A percentile compares a stretch with the other conserved stretches of the same genome.
phyloP scores from a whole-genome alignment of 2,113 vertebrate genomes.

The Podilymbus podiceps region DNA sequence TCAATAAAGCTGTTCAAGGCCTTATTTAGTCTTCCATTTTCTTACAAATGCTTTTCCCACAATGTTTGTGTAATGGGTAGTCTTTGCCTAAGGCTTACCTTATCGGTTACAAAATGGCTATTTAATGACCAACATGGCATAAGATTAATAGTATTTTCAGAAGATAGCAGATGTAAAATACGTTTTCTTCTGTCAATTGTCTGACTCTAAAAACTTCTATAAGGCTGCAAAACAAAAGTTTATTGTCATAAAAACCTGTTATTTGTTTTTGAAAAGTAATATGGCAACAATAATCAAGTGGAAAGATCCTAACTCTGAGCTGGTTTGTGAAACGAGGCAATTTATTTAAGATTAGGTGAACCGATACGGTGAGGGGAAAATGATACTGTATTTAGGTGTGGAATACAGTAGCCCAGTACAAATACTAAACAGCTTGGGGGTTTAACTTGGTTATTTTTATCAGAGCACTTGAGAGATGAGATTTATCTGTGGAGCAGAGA shows the following conservation, averaged over 20 bases:
- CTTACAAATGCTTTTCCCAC: slow-evolving; percentile 50
- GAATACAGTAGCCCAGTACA: background rate
- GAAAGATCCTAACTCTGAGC: background rate
- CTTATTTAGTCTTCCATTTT: slow-evolving; percentile 75
- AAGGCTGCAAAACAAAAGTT: background rate
- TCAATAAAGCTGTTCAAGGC: slow-evolving; percentile 99
- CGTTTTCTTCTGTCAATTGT: background rate
- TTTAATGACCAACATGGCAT: background rate
- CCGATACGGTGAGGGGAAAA: fast-evolving
- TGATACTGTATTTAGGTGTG: background rate
- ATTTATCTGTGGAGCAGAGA: background rate
- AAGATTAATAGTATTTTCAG: background rate
- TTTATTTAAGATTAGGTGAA: background rate
- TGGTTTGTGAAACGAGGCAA: background rate
- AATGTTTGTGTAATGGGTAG: background rate
- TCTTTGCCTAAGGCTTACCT: background rate
- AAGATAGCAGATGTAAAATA: background rate
- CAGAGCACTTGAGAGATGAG: background rate
- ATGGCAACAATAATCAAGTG: background rate
- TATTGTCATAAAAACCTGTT: background rate
- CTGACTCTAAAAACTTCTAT: background rate
- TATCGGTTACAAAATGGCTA: background rate
- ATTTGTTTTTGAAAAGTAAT: background rate
- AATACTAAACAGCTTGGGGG: background rate
- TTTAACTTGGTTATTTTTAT: background rate